Evolutionary conservation across 30 jellyfish, hydroid and myxozoan species (phyloP), one percentile per base, ranked within the genome.

Genomic region (Clytia hemisphaerica): DNA sequence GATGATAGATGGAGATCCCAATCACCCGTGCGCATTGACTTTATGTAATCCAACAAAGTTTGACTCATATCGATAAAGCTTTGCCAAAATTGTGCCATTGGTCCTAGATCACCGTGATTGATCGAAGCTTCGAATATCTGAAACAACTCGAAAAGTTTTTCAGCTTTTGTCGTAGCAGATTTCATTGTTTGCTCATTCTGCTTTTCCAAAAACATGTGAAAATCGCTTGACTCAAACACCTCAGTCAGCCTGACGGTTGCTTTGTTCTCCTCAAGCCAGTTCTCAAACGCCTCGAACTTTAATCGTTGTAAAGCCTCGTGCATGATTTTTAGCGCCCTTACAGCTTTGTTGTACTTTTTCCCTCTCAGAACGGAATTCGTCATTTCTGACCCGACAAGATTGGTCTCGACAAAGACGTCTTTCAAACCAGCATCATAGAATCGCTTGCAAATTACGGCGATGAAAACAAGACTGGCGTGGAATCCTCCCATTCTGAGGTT

Each of bases 301-400:
- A n/a, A n/a, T n/a, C n/a, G n/a, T n/a, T n/a, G n/a, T n/a, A n/a
- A n/a, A 16, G 82, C 82, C 16, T 69, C 82, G 36, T 45, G 49
- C 12, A 69, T 32, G 58, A 32, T 32, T 33, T 69, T 69, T 18
- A 45, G 21, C 24, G 38, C 62, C 29, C 82, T 37, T 28, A 49
- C 24, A 30, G 61, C 37, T 18, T 50, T 28, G 78, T 69, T 69
- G 60, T 69, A 69, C 15, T 69, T 60, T 57, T 69, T 69, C 31
- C 82, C 82, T 32, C 30, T 45, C 5, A 69, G 18, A 42, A 58
- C 44, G 6, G 27, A 6, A 19, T 69, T 75, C 4, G 49, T 75
- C 25, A 83, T 53, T 4, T 60, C 76, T 49, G 61, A 59, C 53
- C 72, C 72, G 12, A 58, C 60, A 12, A 58, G 72, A 58, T 29